phyloP scores from a whole-genome alignment of 2,888 invertebrate species.

The Phalera bucephala region DNA sequence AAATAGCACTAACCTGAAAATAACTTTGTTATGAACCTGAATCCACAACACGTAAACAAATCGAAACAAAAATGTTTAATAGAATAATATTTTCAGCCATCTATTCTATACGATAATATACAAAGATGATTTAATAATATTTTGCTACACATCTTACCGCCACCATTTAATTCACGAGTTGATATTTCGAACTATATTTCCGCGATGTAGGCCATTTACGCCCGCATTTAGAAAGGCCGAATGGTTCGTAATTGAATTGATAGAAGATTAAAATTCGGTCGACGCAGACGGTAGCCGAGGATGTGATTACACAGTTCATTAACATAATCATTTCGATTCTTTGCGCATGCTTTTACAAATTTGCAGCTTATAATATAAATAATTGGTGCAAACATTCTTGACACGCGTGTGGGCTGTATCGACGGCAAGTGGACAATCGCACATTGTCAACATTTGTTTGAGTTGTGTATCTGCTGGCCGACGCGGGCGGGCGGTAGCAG shows the following conservation, averaged over 20 bases:
- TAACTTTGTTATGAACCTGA: slow-evolving; percentile 28
- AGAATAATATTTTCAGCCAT: slow-evolving; percentile 3
- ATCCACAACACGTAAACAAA: slow-evolving; percentile 16
- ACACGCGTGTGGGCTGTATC: slow-evolving; percentile 6
- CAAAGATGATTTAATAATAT: not conserved
- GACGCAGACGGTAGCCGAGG: not conserved
- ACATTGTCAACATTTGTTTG: slow-evolving; percentile 41
- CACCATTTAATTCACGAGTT: not conserved
- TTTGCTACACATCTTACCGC: not conserved
- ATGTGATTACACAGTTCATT: not conserved
- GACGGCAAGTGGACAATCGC: slow-evolving; percentile 22
- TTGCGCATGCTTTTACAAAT: not conserved
- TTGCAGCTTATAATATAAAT: not conserved
- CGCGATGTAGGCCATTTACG: slow-evolving; percentile 10
- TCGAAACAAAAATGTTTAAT: slow-evolving; percentile 23
- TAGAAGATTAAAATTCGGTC: slow-evolving; percentile 3
- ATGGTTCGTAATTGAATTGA: slow-evolving; percentile 12
- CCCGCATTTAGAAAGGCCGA: slow-evolving; percentile 13
- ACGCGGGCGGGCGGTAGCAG: slow-evolving; percentile 14
- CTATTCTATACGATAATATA: not conserved
- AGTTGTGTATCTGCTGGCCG: slow-evolving; percentile 20
- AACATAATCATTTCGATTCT: slow-evolving; percentile 5
- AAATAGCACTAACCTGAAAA: slow-evolving; percentile 33
- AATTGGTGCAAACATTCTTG: not conserved
- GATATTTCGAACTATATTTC: slow-evolving; percentile 6